Conservation (phyloP, 2,888 invertebrate species). For the Lasius fuliginosus region DNA sequence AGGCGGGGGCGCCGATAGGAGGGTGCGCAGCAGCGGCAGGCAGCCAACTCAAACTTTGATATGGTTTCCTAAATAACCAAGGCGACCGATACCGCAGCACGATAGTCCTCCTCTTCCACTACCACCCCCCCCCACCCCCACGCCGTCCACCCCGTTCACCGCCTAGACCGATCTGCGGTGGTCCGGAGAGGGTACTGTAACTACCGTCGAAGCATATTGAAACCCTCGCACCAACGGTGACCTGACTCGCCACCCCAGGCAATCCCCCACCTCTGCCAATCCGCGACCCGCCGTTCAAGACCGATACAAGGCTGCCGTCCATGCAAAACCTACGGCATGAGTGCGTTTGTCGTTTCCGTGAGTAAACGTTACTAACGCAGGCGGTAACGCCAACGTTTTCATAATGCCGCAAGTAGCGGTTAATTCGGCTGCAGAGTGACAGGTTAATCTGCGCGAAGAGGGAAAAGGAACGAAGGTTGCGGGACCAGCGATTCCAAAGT, state of each 20-base stretch:
- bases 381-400: constrained; percentile 74
- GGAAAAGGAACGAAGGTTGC: constrained; percentile 27
- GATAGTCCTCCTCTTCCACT: constrained; percentile 72
- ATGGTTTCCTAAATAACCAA: constrained; percentile 85
- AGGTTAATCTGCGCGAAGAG: constrained; percentile 76
- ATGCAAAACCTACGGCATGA: constrained; percentile 76
- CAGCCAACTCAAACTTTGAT: constrained; percentile 84
- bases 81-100: constrained; percentile 83
- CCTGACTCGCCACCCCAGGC: constrained; percentile 65
- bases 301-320: constrained; percentile 68
- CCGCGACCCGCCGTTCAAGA: constrained; percentile 64
- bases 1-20: constrained; percentile 73
- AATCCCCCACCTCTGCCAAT: constrained; percentile 53
- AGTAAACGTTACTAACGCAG: constrained; percentile 73
- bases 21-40: constrained; percentile 75
- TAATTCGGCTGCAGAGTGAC: constrained; percentile 79
- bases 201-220: constrained; percentile 83
- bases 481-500: neutral
- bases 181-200: constrained; percentile 81
- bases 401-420: constrained; percentile 60
- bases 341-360: constrained; percentile 82
- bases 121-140: constrained; percentile 21
- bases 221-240: constrained; percentile 77
- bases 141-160: constrained; percentile 59
- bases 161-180: constrained; percentile 74